Percentiles rank a stretch among this genome's conserved stretches.
Conservation (phyloP, 2,888 invertebrate genomes). For the Heliconius ethilla region DNA sequence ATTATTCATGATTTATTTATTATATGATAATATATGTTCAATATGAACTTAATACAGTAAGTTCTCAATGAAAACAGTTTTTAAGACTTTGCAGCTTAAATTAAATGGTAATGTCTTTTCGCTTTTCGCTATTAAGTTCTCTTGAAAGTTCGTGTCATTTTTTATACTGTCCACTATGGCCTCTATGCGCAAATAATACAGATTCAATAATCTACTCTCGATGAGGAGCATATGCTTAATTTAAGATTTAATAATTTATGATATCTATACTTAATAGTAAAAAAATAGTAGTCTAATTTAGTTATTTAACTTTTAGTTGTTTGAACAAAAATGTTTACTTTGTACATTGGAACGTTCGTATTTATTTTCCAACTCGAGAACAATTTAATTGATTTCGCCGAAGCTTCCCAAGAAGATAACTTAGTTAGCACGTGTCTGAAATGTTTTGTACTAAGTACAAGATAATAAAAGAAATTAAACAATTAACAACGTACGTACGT, state of each 20-base stretch:
- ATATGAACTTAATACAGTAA: background rate
- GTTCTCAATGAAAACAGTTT: background rate
- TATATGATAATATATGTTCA: too few relatives aligned
- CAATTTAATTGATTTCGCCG: conserved; percentile 5
- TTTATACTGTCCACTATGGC: too few relatives aligned
- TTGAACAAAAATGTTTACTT: conserved; percentile 3
- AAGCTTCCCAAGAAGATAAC: background rate
- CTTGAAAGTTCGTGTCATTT: background rate
- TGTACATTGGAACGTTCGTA: background rate
- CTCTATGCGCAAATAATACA: too few relatives aligned
- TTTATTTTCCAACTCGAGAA: conserved; percentile 3
- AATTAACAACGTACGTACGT: background rate
- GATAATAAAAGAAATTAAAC: background rate
- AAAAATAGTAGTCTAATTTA: background rate
- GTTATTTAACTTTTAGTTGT: background rate
- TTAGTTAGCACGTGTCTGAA: background rate
- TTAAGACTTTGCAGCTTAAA: background rate
- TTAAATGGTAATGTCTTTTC: background rate
- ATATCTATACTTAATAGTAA: background rate
- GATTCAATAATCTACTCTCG: too few relatives aligned
- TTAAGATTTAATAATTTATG: too few relatives aligned
- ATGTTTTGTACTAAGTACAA: background rate
- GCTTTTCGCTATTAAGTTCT: background rate
- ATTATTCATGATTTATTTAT: too few relatives aligned
- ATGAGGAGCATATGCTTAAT: too few relatives aligned